phyloP scores from a whole-genome alignment of 2,888 invertebrate species.

The Odontomyia ornata region DNA sequence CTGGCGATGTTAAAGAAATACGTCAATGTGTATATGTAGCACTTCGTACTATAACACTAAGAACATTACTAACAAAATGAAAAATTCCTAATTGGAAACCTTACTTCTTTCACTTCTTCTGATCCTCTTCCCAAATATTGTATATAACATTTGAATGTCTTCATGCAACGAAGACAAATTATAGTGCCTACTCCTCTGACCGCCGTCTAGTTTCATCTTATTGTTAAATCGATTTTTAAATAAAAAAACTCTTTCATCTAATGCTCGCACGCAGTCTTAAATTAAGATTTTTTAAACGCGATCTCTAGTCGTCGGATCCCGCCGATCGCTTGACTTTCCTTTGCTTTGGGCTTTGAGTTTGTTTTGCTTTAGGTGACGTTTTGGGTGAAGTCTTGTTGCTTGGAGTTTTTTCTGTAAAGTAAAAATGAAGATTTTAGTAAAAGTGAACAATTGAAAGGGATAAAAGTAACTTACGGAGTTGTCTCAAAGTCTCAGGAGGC shows the following conservation, averaged over 20 bases:
- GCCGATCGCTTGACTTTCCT: conserved; percentile 80
- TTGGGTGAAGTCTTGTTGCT: conserved; percentile 72
- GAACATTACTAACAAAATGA: neutral
- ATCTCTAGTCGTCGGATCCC: conserved; percentile 72
- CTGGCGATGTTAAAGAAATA: neutral
- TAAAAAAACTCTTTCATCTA: conserved; percentile 29
- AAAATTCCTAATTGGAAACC: neutral
- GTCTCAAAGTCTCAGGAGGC: conserved; percentile 87
- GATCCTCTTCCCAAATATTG: neutral
- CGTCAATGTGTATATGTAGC: neutral
- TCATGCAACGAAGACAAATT: conserved; percentile 48
- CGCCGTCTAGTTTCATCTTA: neutral
- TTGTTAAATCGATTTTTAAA: conserved; percentile 13
- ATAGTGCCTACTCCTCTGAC: neutral
- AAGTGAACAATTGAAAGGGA: neutral
- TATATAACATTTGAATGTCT: conserved; percentile 33
- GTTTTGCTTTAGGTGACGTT: conserved; percentile 66
- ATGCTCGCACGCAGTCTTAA: conserved; percentile 40
- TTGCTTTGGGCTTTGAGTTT: conserved; percentile 76
- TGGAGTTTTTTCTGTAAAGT: conserved; percentile 74
- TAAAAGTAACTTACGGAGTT: conserved; percentile 75
- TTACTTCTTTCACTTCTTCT: neutral
- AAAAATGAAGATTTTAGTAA: conserved; percentile 48
- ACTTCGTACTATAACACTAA: neutral
- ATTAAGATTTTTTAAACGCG: conserved; percentile 10